These are phyloP conservation scores for Paralinhomoeus sp. DNA, from an alignment of 2,888 invertebrate species.

Conservation along the genomic window DNA sequence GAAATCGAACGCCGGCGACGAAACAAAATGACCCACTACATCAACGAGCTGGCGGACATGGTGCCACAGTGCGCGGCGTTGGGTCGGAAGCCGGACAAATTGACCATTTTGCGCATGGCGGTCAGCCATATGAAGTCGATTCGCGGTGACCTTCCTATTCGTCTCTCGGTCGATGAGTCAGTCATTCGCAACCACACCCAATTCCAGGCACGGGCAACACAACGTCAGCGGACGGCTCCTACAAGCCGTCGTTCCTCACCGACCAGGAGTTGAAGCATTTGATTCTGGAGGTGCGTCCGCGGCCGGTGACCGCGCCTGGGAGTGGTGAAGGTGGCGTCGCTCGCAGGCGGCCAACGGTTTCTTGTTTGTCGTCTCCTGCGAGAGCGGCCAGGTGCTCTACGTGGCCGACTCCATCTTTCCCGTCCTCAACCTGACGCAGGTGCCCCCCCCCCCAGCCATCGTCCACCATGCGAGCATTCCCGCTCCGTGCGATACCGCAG, in stretches of 20 bases:
- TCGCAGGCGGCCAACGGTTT: conserved; percentile 80
- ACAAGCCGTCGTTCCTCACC: conserved; percentile 92
- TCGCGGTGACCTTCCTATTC: conserved; percentile 40
- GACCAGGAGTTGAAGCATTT: conserved; percentile 97
- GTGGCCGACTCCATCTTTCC: conserved; percentile 95
- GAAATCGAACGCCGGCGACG: conserved; percentile 91
- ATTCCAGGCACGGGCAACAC: conserved; percentile 70
- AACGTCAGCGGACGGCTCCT: conserved; percentile 66
- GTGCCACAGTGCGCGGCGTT: conserved; percentile 79
- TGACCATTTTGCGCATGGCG: conserved; percentile 95
- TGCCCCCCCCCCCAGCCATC: conserved; percentile 19
- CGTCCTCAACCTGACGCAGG: conserved; percentile 81
- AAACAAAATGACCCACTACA: conserved; percentile 99
- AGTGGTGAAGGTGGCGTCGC: conserved; percentile 2
- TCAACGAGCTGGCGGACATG: conserved; percentile 97
- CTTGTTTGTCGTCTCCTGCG: conserved; percentile 82
- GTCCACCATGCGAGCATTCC: background rate
- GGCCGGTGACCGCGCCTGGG: background rate
- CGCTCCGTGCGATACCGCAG: conserved; percentile 28
- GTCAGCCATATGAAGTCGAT: conserved; percentile 97
- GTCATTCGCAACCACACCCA: background rate
- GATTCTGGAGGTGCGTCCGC: conserved; percentile 48
- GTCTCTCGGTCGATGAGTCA: no score
- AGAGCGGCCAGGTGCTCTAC: conserved; percentile 85
- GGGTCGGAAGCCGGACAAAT: conserved; percentile 92